Evolutionary conservation across 2,888 invertebrate species (phyloP), one percentile per base, ranked within the genome.

Genomic region (Drosophila mimetica): DNA sequence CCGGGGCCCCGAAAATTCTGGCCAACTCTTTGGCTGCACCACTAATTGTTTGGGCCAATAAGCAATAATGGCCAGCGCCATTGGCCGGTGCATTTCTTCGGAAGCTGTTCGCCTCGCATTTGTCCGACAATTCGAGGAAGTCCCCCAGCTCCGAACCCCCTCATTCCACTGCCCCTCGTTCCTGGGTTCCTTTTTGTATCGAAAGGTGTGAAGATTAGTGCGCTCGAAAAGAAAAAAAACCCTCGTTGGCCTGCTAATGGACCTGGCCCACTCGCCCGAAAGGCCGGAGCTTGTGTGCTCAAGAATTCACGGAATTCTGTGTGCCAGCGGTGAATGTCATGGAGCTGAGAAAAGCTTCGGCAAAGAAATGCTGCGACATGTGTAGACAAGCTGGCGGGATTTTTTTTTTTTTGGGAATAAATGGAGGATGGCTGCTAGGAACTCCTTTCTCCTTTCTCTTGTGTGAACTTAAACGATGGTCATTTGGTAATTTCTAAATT

Each of bases 101-200:
- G 89, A 89, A 89, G 89, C 90, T 79, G 77, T 73, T 42, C 51
- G 65, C 28, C 64, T 89, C 77, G 74, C 81, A 70, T 89, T 83
- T 89, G 86, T 54, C 75, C 75, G 90, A 73, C 76, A 90, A 88
- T 89, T 89, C 89, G 65, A 74, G 76, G 83, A 89, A 89, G 88
- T 42, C 14, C 18, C 18, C 25, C 25, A 25, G 4, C 20, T 25
- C 25, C 25, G 7, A 1, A 25, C 0, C 25, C 16, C 32, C 41
- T 18, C 57, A 16, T 9, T 25, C 25, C 25, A 14, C 3, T 36
- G n/a, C 7, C 7, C 20, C 9, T 48, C 51, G 57, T 37, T 20
- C 37, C 41, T 66, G 73, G 61, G 60, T 55, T 59, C 66, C 85
- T 22, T 47, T 44, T 44, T 51, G 60, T 61, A 71, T 48, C 70